Evolutionary conservation across 2,888 invertebrate species (phyloP).

Genomic region (Apoderus coryli): DNA sequence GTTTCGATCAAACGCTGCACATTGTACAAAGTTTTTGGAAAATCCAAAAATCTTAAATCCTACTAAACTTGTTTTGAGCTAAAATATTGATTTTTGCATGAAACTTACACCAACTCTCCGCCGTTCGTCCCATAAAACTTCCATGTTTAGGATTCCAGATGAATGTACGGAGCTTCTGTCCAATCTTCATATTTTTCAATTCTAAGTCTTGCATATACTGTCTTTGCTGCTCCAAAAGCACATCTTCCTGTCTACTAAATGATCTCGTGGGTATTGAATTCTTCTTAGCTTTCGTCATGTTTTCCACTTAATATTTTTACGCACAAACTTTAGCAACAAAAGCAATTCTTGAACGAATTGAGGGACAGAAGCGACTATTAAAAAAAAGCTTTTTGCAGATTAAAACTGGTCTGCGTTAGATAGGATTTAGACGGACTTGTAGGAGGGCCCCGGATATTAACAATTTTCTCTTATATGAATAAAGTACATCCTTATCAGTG

Average conservation of each 20-base stretch:
- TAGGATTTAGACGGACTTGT: slow-evolving; percentile 23
- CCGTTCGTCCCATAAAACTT: slow-evolving; percentile 63
- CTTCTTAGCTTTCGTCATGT: too few relatives aligned
- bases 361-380: slow-evolving; percentile 1
- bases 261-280: slow-evolving; percentile 19
- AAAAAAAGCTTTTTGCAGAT: slow-evolving; percentile 9
- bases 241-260: slow-evolving; percentile 29
- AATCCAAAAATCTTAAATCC: too few relatives aligned
- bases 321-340: too few relatives aligned
- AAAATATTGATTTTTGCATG: too few relatives aligned
- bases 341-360: too few relatives aligned
- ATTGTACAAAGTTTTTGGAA: too few relatives aligned
- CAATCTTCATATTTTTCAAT: slow-evolving; percentile 39
- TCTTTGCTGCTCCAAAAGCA: slow-evolving; percentile 31
- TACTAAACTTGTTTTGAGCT: too few relatives aligned
- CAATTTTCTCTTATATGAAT: slow-evolving; percentile 35
- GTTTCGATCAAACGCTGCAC: too few relatives aligned
- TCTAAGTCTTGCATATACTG: slow-evolving; percentile 49
- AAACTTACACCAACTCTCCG: slow-evolving; percentile 74
- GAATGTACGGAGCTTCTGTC: slow-evolving; percentile 48
- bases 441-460: slow-evolving; percentile 36
- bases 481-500: slow-evolving; percentile 34
- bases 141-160: slow-evolving; percentile 62
- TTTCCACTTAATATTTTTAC: too few relatives aligned
- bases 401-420: slow-evolving; percentile 20